A percentile compares a stretch with the other conserved stretches of the same genome.
These are phyloP conservation scores for Camptogramma bilineatum DNA, from an alignment of 2,888 invertebrate genomes.

Conservation along the genomic window DNA sequence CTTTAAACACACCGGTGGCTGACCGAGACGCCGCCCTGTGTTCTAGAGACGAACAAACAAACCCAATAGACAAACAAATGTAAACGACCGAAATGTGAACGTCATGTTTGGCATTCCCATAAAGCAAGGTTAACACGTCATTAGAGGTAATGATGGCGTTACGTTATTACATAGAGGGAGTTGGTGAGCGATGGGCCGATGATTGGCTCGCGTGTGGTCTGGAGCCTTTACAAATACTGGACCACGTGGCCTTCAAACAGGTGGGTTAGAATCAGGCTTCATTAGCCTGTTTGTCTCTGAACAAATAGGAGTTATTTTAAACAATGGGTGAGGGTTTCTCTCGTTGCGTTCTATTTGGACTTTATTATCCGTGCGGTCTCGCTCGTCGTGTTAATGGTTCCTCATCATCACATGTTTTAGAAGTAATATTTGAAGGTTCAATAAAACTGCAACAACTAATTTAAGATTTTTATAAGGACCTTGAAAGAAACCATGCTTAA, in stretches of 20 bases:
- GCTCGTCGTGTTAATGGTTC: neutral
- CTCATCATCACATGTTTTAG: neutral
- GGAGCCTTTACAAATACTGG: slow-evolving; percentile 72
- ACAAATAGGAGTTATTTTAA: slow-evolving; percentile 34
- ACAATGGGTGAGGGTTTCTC: slow-evolving; percentile 19
- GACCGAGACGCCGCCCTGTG: slow-evolving; percentile 81
- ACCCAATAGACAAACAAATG: slow-evolving; percentile 83
- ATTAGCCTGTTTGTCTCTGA: slow-evolving; percentile 45
- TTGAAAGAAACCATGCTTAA: neutral
- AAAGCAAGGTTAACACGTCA: slow-evolving; percentile 85
- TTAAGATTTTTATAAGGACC: neutral
- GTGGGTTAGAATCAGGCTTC: slow-evolving; percentile 46
- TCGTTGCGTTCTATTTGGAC: slow-evolving; percentile 21
- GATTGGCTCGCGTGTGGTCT: slow-evolving; percentile 82
- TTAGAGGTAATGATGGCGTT: slow-evolving; percentile 85
- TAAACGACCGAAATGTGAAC: slow-evolving; percentile 85
- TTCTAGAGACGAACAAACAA: slow-evolving; percentile 84
- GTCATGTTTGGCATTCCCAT: slow-evolving; percentile 86
- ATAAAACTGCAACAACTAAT: neutral
- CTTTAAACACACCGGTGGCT: slow-evolving; percentile 74
- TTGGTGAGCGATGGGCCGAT: slow-evolving; percentile 71
- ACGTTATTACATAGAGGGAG: slow-evolving; percentile 77
- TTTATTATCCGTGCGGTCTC: slow-evolving; percentile 9
- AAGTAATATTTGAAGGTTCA: neutral
- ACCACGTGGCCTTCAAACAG: slow-evolving; percentile 61